Evolutionary conservation across 2,888 invertebrate species (phyloP).

Genomic region (Ptychoptera albimana): DNA sequence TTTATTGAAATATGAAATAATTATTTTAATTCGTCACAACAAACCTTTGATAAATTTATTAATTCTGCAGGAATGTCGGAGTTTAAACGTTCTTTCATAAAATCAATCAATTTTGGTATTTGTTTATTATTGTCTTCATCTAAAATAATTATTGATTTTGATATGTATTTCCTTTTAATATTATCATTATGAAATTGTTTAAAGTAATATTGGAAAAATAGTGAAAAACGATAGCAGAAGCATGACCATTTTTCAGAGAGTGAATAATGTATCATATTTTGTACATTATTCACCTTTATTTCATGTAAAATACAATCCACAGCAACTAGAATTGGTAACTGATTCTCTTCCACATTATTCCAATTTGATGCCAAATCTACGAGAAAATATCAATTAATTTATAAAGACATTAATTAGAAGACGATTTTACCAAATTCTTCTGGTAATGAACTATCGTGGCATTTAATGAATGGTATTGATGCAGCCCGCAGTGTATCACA

Average conservation of each 20-base stretch:
- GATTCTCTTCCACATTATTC: slow-evolving; percentile 1
- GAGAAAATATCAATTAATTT: not conserved
- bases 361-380: slow-evolving; percentile 7
- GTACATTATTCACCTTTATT: slow-evolving; percentile 45
- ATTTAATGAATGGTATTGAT: slow-evolving; percentile 5
- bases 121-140: slow-evolving; percentile 42
- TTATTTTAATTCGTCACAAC: not conserved
- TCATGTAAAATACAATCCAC: slow-evolving; percentile 49
- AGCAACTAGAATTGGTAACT: slow-evolving; percentile 40
- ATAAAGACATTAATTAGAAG: not conserved
- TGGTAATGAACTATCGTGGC: slow-evolving; percentile 4
- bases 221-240: slow-evolving; percentile 53
- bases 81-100: slow-evolving; percentile 30
- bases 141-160: slow-evolving; percentile 35
- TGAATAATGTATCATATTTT: slow-evolving; percentile 54
- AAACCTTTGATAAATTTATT: slow-evolving; percentile 12
- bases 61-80: slow-evolving; percentile 18
- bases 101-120: slow-evolving; percentile 41
- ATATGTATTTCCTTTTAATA: slow-evolving; percentile 13
- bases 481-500: slow-evolving; percentile 14
- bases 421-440: slow-evolving; percentile 8
- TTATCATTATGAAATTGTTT: not conserved
- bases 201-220: slow-evolving; percentile 37
- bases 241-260: slow-evolving; percentile 45
- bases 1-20: not conserved